Evolutionary conservation across 2,113 vertebrate genomes (phyloP).

Genomic region (Phasianus colchicus): DNA sequence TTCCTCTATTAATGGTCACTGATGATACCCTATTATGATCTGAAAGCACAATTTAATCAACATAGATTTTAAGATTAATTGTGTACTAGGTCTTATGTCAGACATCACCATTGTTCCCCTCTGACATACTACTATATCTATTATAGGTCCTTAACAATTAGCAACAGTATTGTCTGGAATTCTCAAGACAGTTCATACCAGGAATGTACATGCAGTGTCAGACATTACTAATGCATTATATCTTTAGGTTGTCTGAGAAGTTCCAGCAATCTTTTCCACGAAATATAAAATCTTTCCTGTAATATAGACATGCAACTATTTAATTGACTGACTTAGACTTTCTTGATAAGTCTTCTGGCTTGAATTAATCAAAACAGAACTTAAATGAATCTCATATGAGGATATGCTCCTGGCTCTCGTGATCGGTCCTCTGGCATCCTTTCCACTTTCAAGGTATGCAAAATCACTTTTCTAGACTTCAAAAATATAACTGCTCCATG

Average conservation of each 20-base stretch:
- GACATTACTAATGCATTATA: not conserved
- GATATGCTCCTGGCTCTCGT: not conserved
- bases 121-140: not conserved
- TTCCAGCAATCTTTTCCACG: not conserved
- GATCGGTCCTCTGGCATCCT: not conserved
- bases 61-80: not conserved
- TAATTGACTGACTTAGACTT: not conserved
- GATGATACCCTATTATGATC: not conserved
- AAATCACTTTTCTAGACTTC: not conserved
- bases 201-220: not conserved
- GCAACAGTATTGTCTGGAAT: not conserved
- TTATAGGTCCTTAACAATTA: not conserved
- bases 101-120: not conserved
- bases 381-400: not conserved
- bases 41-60: not conserved
- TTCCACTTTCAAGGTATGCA: not conserved
- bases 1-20: not conserved
- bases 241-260: not conserved
- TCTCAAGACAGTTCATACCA: not conserved
- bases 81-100: accelerated
- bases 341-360: not conserved
- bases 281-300: not conserved
- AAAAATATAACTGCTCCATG: not conserved
- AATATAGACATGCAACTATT: not conserved
- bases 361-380: not conserved